These are phyloP conservation scores for Enteromius treurensis DNA, from an alignment of 2,797 vertebrate species.

Conservation along the genomic window DNA sequence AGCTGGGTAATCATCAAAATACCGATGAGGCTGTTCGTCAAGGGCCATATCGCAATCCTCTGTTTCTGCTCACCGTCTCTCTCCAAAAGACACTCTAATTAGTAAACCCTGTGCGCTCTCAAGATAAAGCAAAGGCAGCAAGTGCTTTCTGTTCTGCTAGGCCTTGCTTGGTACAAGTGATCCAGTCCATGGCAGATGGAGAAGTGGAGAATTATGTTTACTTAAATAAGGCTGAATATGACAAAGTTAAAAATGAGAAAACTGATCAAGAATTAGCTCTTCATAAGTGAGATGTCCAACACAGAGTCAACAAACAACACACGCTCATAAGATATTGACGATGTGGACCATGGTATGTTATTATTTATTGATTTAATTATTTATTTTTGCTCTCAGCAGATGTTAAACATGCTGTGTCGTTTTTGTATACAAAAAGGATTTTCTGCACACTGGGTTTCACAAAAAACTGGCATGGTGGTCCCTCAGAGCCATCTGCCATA, in stretches of 20 bases:
- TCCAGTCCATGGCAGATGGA: constrained; percentile 13
- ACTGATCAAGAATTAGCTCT: neutral
- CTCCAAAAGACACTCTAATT: constrained; percentile 56
- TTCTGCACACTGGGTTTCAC: constrained; percentile 23
- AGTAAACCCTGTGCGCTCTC: constrained; percentile 55
- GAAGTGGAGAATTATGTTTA: neutral
- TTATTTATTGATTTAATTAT: neutral
- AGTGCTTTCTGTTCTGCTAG: constrained; percentile 40
- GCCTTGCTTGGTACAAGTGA: constrained; percentile 25
- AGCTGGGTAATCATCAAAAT: constrained; percentile 55
- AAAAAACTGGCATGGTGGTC: constrained; percentile 27
- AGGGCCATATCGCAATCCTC: constrained; percentile 52
- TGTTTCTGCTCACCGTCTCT: constrained; percentile 50
- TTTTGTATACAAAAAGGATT: constrained; percentile 26
- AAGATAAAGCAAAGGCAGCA: constrained; percentile 57
- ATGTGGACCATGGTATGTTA: neutral
- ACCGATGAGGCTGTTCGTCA: constrained; percentile 50
- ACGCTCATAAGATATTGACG: neutral
- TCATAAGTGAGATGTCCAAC: neutral
- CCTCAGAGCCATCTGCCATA: constrained; percentile 43
- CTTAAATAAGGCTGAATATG: constrained; percentile 3
- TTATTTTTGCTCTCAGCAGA: constrained; percentile 11
- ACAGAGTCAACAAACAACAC: constrained; percentile 4
- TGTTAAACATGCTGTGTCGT: constrained; percentile 40
- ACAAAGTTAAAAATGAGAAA: neutral